These are phyloP conservation scores for Scelioninae gen. 1 DNA, from an alignment of 2,888 invertebrate genomes.

Conservation along the genomic window DNA sequence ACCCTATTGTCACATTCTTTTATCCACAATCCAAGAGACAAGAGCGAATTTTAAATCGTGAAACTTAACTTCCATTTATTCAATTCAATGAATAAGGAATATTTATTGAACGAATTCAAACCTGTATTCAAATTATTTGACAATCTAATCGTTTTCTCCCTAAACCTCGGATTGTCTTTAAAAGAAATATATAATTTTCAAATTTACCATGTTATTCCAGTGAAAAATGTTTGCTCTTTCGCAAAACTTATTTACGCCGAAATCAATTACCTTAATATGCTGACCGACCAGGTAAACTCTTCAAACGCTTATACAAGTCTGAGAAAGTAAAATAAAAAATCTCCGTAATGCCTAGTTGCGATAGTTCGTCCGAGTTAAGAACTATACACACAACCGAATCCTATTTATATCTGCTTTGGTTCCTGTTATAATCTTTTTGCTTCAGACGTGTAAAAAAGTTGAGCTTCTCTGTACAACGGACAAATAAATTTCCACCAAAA, in stretches of 20 bases:
- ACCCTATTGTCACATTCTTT: background rate
- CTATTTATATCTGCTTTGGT: too few species aligned
- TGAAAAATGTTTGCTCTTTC: too few species aligned
- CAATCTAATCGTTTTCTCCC: constrained; percentile 2
- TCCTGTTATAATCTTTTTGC: background rate
- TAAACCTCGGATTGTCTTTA: background rate
- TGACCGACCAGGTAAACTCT: too few species aligned
- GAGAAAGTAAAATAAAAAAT: too few species aligned
- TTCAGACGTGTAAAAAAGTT: background rate
- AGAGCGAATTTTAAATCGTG: constrained; percentile 1
- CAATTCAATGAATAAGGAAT: constrained; percentile 13
- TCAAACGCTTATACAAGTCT: too few species aligned
- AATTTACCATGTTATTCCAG: too few species aligned
- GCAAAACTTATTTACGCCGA: too few species aligned
- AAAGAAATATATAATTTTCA: background rate
- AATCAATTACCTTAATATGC: too few species aligned
- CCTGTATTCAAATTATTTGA: constrained; percentile 5
- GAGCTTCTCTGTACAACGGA: background rate
- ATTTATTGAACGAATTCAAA: constrained; percentile 16
- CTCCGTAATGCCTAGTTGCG: too few species aligned
- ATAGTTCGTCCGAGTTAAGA: too few species aligned
- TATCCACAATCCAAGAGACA: background rate
- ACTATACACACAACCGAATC: too few species aligned
- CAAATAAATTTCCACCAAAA: background rate
- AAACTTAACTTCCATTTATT: constrained; percentile 11